Evolutionary conservation across 2,113 vertebrate genomes (phyloP), one percentile per base, ranked within the genome.

Genomic region (Colaptes auratus): DNA sequence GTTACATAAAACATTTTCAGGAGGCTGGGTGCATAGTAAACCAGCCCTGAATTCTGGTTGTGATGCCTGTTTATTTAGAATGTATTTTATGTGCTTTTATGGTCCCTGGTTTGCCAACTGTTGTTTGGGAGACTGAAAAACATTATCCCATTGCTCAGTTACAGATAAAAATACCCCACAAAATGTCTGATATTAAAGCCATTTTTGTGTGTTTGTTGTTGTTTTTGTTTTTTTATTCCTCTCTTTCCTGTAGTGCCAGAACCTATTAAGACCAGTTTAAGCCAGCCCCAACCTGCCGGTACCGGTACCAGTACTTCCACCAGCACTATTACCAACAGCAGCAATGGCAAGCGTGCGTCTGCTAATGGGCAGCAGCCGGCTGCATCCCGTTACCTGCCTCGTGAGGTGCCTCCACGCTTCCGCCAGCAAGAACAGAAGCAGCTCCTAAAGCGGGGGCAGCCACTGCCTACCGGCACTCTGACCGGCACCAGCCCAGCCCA

Each of bases 391-490:
- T 99, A 99, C 98, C 98, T 99, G 96, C 98, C 99, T 95, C 98
- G 99, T 53, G 99, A 99, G 98, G 98, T 99, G 97, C 99, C 99
- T 94, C 99, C 99, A 21, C 99, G 99, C 98, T 99, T 99, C 98
- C 98, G 99, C 97, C 99, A 99, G 98, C 99, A 99, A 97, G 99
- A 99, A 98, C 99, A 99, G 98, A 99, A 99, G 98, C 99, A 99
- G 98, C 98, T 99, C 90, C 97, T 99, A 98, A 99, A 99, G 97
- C 98, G 99, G 98, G 99, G 99, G 59, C 99, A 99, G 98, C 99
- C 99, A 12, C 96, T 99, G 97, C 99, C 99, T 39, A 21, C 98
- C 14, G 99, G 98, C 91, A 91, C 98, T 78, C 97, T 98, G 95
- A 95, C 96, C 74, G 97, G 97, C 94, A 96, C 96, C 90, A 97